Evolutionary conservation across 2,888 invertebrate genomes (phyloP), one percentile per base, ranked within the genome.

Genomic region (Troglohyphantes excavatus): DNA sequence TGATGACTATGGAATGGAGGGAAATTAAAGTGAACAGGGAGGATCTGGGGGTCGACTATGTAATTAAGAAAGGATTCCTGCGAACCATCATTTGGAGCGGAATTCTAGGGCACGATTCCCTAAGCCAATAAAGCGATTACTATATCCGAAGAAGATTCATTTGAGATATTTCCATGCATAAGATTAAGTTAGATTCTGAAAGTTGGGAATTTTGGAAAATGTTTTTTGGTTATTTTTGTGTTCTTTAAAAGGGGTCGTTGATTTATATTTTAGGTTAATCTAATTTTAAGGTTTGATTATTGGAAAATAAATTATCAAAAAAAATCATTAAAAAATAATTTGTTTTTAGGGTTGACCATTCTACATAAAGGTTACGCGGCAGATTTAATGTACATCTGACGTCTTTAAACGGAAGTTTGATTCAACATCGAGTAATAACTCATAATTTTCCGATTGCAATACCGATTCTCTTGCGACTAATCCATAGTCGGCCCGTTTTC

Each of bases 11-110:
- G 39, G 63, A 65, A 27, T n/a, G 29, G 39, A 13, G 79, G 67
- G 29, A 53, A 68, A 81, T 81, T 68, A 68, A 81, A 68, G 53
- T 23, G 21, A 53, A 81, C 53, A 68, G 79, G 29, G 79, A 39
- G 39, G 39, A 39, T 39, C 9, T 33, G 23, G 23, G 61, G 59
- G 39, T 13, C 61, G 27, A 67, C 39, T 65, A 46, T 79, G 79
- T 79, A 79, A 79, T 79, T 79, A 79, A 79, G 79, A 79, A 79
- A 19, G 27, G 67, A 79, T 65, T 79, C 79, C 43, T 46, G 43
- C 19, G 79, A 26, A 13, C 65, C 79, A 46, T 79, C 29, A 79
- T 67, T 79, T 79, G 65, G 46, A 67, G 23, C 11, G 67, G 46
- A 79, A 65, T 67, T 43, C 39, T 2, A 21, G 17, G 9, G 17